These are phyloP conservation scores for Gracilinanus agilis DNA, from an alignment of 2,113 vertebrate genomes.

Conservation along the genomic window DNA sequence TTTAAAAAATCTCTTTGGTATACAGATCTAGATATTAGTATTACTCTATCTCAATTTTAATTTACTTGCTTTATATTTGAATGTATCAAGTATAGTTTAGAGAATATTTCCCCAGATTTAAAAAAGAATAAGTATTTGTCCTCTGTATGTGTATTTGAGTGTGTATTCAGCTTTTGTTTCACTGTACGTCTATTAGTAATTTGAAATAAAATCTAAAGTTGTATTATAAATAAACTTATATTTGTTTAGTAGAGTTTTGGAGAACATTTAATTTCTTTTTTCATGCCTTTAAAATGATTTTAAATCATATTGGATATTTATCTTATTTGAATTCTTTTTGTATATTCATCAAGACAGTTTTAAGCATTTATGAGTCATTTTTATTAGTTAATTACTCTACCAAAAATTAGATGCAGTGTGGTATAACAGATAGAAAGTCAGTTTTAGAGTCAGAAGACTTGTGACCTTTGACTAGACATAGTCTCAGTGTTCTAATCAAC, in stretches of 20 bases:
- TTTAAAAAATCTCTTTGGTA: too few species aligned
- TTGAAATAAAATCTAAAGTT: neutral
- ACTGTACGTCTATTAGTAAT: neutral
- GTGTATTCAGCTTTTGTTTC: neutral
- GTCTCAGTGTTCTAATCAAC: neutral
- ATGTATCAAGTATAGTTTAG: too few species aligned
- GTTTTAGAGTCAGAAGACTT: neutral
- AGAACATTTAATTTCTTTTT: neutral
- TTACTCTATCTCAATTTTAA: too few species aligned
- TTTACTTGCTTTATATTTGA: too few species aligned
- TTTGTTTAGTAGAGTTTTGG: neutral
- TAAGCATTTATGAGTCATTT: neutral
- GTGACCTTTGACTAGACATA: neutral
- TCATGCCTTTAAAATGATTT: neutral
- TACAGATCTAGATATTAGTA: too few species aligned
- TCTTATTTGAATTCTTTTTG: neutral
- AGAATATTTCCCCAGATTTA: too few species aligned
- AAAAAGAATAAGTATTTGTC: too few species aligned
- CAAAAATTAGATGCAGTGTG: neutral
- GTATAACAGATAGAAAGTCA: neutral
- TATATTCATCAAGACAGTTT: neutral
- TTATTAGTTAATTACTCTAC: neutral
- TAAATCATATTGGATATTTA: neutral
- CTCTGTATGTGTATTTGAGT: too few species aligned
- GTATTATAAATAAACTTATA: neutral